A percentile compares a stretch with the other conserved stretches of the same genome.
Conservation (phyloP, 2,888 invertebrate species). For the Dorcus parallelipipedus region DNA sequence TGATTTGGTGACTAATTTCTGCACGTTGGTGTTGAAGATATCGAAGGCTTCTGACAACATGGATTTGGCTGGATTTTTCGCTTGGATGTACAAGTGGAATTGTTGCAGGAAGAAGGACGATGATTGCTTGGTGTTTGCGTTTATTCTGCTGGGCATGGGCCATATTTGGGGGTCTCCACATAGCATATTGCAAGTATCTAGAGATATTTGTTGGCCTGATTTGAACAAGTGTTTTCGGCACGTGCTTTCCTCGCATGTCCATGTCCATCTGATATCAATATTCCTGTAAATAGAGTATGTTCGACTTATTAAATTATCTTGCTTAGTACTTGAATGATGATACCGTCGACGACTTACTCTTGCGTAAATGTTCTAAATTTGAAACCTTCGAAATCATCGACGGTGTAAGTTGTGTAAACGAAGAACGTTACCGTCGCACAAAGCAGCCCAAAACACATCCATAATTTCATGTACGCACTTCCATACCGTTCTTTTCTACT, state of each 20-base stretch:
- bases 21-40: conserved; percentile 43
- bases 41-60: conserved; percentile 51
- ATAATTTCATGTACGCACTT: no score
- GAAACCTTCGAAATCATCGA: no score
- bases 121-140: conserved; percentile 58
- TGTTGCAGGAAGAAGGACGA: conserved; percentile 55
- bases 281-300: background rate
- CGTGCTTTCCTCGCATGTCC: conserved; percentile 62
- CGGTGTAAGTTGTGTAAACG: no score
- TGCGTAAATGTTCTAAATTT: no score
- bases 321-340: no score
- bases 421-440: no score
- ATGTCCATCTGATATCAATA: conserved; percentile 55
- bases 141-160: conserved; percentile 70
- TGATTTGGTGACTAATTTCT: background rate
- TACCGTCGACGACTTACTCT: no score
- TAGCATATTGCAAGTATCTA: conserved; percentile 70
- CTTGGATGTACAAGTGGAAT: conserved; percentile 34
- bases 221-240: conserved; percentile 54
- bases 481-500: no score
- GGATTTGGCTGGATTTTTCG: conserved; percentile 41
- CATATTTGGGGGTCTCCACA: conserved; percentile 68
- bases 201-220: conserved; percentile 49
- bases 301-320: no score
- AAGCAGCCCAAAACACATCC: no score